Percentiles rank a stretch among this genome's conserved stretches.
phyloP scores from a whole-genome alignment of 2,113 vertebrate species.

The Cricetomys ansorgei region DNA sequence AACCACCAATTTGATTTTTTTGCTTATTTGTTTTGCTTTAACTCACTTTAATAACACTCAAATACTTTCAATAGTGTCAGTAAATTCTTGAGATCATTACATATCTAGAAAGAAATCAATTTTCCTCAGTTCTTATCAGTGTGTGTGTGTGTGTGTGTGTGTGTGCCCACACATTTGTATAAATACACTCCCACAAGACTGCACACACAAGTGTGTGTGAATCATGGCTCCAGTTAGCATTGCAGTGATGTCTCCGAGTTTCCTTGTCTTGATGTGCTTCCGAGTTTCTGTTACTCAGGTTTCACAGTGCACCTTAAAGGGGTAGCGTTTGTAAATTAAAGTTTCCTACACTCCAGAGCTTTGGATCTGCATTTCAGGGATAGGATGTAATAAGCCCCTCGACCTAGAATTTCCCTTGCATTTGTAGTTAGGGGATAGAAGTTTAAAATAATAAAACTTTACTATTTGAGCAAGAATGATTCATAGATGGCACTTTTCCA shows the following conservation, averaged over 20 bases:
- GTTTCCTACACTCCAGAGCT: background rate
- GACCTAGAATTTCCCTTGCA: background rate
- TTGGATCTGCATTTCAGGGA: background rate
- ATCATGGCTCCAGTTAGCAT: background rate
- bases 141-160: background rate
- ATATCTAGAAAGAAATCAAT: background rate
- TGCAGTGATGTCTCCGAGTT: background rate
- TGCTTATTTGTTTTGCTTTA: background rate
- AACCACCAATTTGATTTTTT: background rate
- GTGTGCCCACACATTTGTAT: too few relatives aligned
- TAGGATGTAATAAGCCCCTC: background rate
- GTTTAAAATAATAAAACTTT: background rate
- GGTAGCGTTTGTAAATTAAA: background rate
- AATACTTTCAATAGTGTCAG: background rate
- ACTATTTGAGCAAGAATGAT: background rate
- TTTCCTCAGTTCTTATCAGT: background rate
- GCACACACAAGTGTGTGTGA: background rate
- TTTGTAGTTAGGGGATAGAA: background rate
- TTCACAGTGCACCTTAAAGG: background rate
- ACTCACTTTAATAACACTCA: background rate
- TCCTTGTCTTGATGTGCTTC: background rate
- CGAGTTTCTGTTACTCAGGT: background rate
- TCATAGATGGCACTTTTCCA: background rate
- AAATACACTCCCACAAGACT: background rate
- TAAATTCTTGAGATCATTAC: background rate